phyloP scores from a whole-genome alignment of 2,797 vertebrate species.

The Anomalospiza imberbis region DNA sequence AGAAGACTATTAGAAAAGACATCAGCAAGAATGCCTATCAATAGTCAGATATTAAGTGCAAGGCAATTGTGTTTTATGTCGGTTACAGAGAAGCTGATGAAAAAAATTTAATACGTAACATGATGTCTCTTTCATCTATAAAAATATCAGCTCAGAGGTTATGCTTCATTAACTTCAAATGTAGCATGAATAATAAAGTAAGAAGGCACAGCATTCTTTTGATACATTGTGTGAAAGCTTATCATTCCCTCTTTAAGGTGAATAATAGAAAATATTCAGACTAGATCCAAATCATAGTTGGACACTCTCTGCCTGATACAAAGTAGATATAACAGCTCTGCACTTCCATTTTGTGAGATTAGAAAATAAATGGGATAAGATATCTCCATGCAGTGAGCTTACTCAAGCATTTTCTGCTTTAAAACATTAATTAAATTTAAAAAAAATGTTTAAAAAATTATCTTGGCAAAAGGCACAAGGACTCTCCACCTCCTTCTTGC shows the following conservation, averaged over 20 bases:
- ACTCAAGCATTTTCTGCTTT: not conserved
- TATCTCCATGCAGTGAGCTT: not conserved
- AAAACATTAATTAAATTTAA: not conserved
- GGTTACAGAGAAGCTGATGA: conserved; percentile 54
- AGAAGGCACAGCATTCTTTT: conserved; percentile 69
- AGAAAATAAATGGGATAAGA: not conserved
- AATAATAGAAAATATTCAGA: conserved; percentile 66
- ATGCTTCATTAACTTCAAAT: conserved; percentile 76
- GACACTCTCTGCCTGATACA: not conserved
- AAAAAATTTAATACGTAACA: conserved; percentile 72
- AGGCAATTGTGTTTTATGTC: conserved; percentile 55
- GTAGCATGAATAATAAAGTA: conserved; percentile 80
- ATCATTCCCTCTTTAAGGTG: conserved; percentile 65
- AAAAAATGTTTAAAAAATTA: not conserved
- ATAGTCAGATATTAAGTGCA: conserved; percentile 46
- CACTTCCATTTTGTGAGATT: conserved; percentile 20
- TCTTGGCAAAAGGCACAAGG: not conserved
- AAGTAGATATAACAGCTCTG: not conserved
- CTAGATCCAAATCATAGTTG: conserved; percentile 45
- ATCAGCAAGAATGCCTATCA: conserved; percentile 30
- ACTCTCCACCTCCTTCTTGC: not conserved
- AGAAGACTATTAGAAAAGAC: conserved; percentile 22
- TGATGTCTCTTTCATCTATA: conserved; percentile 72
- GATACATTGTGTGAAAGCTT: conserved; percentile 76
- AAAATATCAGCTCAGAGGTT: conserved; percentile 67